Conservation (phyloP, 2,797 vertebrate genomes). For the Octomys mimax region DNA sequence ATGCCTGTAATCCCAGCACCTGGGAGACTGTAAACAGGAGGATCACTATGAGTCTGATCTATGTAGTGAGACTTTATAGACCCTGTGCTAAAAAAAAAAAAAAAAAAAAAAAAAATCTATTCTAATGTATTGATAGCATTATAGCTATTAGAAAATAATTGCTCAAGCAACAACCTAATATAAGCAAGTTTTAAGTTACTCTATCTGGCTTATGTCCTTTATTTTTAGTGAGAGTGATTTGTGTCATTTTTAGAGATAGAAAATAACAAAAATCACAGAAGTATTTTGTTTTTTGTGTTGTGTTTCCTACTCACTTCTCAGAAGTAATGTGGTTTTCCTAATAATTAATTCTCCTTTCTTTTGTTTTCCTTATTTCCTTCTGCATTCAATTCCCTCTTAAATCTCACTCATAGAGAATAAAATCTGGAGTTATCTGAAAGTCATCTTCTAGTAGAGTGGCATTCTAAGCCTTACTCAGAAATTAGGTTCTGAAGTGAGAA, state of each 20-base stretch:
- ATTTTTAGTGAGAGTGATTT: constrained; percentile 16
- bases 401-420: neutral
- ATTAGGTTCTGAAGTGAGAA: constrained; percentile 32
- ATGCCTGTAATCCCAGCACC: no score
- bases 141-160: constrained; percentile 18
- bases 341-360: neutral
- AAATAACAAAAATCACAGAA: neutral
- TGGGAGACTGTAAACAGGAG: no score
- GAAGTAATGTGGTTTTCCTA: constrained; percentile 11
- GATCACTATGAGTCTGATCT: no score
- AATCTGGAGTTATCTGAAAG: neutral
- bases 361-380: neutral
- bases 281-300: constrained; percentile 9
- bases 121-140: neutral
- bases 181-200: neutral
- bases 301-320: neutral
- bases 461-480: constrained; percentile 10
- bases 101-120: neutral
- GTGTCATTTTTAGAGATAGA: constrained; percentile 9
- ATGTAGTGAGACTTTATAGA: no score
- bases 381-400: neutral
- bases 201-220: neutral
- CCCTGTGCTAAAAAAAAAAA: no score
- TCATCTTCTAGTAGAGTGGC: neutral
- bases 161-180: neutral